These are phyloP conservation scores for Conus betulinus DNA, from an alignment of 1,140 invertebrate genomes.

Conservation along the genomic window DNA sequence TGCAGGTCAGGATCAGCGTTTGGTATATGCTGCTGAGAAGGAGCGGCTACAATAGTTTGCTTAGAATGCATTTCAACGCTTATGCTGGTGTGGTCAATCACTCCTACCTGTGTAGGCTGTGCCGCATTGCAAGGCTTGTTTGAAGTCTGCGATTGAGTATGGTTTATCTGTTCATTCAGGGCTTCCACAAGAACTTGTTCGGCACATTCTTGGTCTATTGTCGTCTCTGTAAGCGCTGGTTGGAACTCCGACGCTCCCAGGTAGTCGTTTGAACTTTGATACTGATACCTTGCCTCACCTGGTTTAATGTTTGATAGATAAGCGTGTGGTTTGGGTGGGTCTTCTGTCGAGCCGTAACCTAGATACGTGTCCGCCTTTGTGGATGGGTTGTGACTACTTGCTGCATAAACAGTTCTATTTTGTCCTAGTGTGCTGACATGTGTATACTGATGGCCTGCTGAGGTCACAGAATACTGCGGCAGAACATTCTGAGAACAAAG, in stretches of 20 bases:
- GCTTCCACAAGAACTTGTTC: conserved; percentile 1
- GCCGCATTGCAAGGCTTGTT: too few species aligned
- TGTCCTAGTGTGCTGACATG: not conserved
- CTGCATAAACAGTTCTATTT: not conserved
- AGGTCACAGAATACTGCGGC: not conserved
- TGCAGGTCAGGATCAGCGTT: not conserved
- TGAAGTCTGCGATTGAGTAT: not conserved
- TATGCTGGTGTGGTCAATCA: not conserved
- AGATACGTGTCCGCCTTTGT: not conserved
- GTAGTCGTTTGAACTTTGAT: not conserved
- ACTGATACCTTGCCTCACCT: not conserved
- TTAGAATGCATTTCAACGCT: not conserved
- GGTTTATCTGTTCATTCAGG: not conserved
- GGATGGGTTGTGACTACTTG: not conserved
- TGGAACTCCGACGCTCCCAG: not conserved
- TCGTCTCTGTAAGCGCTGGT: not conserved
- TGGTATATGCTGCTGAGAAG: not conserved
- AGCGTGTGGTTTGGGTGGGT: not conserved
- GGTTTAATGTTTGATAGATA: not conserved
- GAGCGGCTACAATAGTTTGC: not conserved
- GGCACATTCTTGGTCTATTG: conserved; percentile 6
- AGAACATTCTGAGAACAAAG: not conserved
- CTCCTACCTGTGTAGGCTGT: too few species aligned
- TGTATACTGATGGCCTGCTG: not conserved
- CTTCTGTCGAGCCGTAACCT: not conserved